Evolutionary conservation across 2,888 invertebrate species (phyloP), one percentile per base, ranked within the genome.

Genomic region (Xestobium rufovillosum): DNA sequence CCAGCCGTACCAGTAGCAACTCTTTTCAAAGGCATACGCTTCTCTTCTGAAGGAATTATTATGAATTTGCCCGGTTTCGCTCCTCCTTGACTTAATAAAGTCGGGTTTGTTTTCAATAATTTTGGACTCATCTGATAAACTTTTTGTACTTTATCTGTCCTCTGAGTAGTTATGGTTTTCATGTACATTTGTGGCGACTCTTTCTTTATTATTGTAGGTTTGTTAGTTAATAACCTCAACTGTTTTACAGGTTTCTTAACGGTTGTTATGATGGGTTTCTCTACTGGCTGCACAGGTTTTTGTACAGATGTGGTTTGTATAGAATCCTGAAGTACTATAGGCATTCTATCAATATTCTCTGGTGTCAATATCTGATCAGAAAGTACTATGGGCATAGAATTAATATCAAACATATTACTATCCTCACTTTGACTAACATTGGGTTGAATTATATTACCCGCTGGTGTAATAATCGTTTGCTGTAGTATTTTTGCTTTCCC

Each of bases 381-480:
- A 26, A 83, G 59, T 3, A 83, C 80, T 43, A 83, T 79, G 1
- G 83, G 83, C 80, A 83, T 82, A 2, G 80, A 80, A 59, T 80
- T 78, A 19, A 83, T 83, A 56, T 84, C 83, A 45, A 83, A 76
- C 44, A 75, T 63, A 38, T 67, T 56, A 34, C 71, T 71, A 43
- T 73, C 73, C 32, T 56, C 52, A 4, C 42, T 26, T 30, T 44
- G 48, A 6, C 42, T 39, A 3, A 40, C 34, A 1, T 44, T 39
- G 3, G 59, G 52, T 43, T 62, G 60, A 12, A 64, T 50, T 11
- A 62, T 53, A 41, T 63, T 60, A 9, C 63, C 63, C 2, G 58
- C 55, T 3, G 67, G 60, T 17, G 64, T 63, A 15, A 67, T 66
- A 14, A 67, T 67, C 0, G 67, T 63, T 43, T 66, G 65, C 38